A percentile compares a stretch with the other conserved stretches of the same genome.
These are phyloP conservation scores for Pithys albifrons DNA, from an alignment of 2,113 vertebrate genomes.

Conservation along the genomic window DNA sequence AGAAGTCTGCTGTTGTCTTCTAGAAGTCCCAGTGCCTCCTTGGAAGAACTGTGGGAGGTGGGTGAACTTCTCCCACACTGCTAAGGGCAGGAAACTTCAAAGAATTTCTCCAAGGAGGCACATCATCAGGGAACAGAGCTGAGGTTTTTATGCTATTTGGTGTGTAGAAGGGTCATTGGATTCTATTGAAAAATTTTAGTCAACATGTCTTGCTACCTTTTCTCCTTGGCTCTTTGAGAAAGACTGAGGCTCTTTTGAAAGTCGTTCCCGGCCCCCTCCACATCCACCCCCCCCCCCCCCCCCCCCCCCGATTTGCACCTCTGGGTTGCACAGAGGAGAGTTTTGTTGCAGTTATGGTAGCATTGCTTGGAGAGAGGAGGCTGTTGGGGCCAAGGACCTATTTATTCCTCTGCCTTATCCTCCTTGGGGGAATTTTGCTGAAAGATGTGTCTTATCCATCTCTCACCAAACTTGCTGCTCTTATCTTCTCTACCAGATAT, in stretches of 20 bases:
- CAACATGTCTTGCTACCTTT: neutral
- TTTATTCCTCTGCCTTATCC: neutral
- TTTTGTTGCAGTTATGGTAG: neutral
- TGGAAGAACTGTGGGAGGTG: neutral
- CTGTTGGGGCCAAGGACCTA: rapidly evolving
- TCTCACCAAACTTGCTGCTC: neutral
- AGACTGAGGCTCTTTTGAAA: neutral
- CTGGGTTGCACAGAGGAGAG: neutral
- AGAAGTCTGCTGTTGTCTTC: neutral
- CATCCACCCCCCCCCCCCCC: too few relatives aligned
- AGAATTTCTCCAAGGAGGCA: neutral
- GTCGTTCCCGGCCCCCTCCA: neutral
- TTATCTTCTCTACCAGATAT: neutral
- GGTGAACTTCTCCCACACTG: neutral
- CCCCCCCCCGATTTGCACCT: neutral
- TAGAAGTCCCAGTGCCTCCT: neutral
- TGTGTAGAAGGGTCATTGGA: neutral
- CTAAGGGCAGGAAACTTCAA: neutral
- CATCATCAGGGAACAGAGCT: neutral
- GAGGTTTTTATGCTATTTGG: neutral
- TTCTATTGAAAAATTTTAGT: neutral
- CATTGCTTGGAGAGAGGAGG: neutral
- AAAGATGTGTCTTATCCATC: neutral
- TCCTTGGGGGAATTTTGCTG: rapidly evolving
- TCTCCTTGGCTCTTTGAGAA: neutral